A percentile compares a stretch with the other conserved stretches of the same genome.
These are phyloP conservation scores for Melinaea menophilus DNA, from an alignment of 2,888 invertebrate species.

Conservation along the genomic window DNA sequence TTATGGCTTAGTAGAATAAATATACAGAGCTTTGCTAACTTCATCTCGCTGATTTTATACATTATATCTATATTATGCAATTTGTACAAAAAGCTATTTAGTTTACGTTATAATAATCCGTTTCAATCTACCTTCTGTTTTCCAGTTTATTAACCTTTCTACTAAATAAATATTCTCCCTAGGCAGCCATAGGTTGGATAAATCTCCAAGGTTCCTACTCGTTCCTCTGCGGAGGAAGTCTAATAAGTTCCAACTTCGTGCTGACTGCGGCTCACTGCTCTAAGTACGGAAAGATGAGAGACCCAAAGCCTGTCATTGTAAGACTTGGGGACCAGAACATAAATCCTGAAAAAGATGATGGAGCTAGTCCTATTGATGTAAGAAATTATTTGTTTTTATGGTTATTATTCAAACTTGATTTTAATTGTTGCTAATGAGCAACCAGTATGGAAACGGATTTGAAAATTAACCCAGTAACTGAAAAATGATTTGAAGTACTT, in stretches of 20 bases:
- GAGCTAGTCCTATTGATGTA: constrained; percentile 65
- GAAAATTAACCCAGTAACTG: background rate
- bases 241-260: constrained; percentile 81
- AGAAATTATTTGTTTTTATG: constrained; percentile 28
- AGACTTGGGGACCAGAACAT: constrained; percentile 79
- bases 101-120: too few relatives aligned
- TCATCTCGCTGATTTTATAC: too few relatives aligned
- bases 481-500: too few relatives aligned
- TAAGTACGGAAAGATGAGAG: constrained; percentile 36
- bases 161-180: constrained; percentile 14
- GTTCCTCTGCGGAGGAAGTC: constrained; percentile 82
- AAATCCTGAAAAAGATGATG: constrained; percentile 60
- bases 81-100: too few relatives aligned
- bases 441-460: background rate
- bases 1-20: too few relatives aligned
- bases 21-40: too few relatives aligned
- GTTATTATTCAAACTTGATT: background rate
- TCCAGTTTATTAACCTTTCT: background rate
- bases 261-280: constrained; percentile 80
- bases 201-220: constrained; percentile 47
- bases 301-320: constrained; percentile 67
- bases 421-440: background rate
- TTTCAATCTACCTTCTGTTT: background rate
- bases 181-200: constrained; percentile 62
- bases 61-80: too few relatives aligned